These are phyloP conservation scores for Melanocharis versteri DNA, from an alignment of 2,113 vertebrate species.

Conservation along the genomic window DNA sequence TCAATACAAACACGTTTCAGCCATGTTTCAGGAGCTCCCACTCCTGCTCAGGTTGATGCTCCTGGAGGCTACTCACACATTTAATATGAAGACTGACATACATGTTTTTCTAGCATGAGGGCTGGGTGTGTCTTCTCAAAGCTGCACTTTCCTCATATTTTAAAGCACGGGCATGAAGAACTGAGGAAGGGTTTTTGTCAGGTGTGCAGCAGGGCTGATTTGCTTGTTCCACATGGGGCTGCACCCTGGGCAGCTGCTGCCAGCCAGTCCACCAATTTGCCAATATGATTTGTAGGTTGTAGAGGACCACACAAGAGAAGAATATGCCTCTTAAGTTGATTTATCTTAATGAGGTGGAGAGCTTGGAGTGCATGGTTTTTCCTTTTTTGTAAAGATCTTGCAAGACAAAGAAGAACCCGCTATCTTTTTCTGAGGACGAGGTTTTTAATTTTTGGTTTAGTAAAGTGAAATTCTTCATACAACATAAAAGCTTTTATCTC, in stretches of 20 bases:
- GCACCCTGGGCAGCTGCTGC: background rate
- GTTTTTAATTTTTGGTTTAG: background rate
- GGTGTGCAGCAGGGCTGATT: background rate
- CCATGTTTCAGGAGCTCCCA: background rate
- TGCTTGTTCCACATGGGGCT: background rate
- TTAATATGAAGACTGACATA: background rate
- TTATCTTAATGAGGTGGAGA: background rate
- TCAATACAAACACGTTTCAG: background rate
- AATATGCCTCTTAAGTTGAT: background rate
- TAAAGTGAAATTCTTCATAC: background rate
- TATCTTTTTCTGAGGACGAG: background rate
- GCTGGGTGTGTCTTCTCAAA: background rate
- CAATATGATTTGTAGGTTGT: background rate
- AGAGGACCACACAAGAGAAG: background rate
- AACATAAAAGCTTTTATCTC: background rate
- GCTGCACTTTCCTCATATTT: background rate
- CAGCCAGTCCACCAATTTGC: background rate
- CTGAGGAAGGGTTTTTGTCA: background rate
- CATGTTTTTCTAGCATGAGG: fast-evolving
- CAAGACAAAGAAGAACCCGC: background rate
- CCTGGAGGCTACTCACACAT: background rate
- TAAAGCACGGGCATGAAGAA: background rate
- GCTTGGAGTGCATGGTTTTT: background rate
- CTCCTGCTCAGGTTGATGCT: background rate
- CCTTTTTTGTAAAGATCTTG: background rate